Conservation (phyloP, 2,888 invertebrate genomes). For the Acronicta leporina region DNA sequence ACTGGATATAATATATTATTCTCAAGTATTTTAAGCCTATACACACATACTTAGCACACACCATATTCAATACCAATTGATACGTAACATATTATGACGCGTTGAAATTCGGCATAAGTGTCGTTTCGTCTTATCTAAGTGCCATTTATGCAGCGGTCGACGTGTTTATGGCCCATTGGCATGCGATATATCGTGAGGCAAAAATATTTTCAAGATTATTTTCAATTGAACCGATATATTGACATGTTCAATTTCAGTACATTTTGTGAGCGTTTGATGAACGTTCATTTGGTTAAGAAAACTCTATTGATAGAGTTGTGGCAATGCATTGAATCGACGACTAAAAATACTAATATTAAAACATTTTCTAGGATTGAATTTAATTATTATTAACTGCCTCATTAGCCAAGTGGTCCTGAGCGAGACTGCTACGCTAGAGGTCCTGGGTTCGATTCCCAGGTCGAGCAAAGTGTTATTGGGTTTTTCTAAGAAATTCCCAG, state of each 20-base stretch:
- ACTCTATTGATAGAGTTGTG: neutral
- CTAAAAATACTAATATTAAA: too few relatives aligned
- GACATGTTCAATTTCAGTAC: conserved; percentile 3
- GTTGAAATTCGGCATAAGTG: conserved; percentile 58
- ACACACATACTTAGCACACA: neutral
- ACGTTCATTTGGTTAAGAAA: neutral
- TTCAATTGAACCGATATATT: conserved; percentile 14
- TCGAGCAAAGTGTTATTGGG: too few relatives aligned
- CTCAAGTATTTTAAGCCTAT: too few relatives aligned
- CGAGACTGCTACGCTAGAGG: too few relatives aligned
- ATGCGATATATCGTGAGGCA: conserved; percentile 54
- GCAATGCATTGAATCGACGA: too few relatives aligned
- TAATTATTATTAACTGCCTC: too few relatives aligned
- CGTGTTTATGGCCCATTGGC: conserved; percentile 64
- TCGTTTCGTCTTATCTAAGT: conserved; percentile 67
- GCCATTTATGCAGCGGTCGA: conserved; percentile 63
- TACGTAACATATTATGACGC: conserved; percentile 41
- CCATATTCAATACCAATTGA: conserved; percentile 41
- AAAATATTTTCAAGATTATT: conserved; percentile 41
- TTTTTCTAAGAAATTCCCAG: too few relatives aligned
- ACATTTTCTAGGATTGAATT: too few relatives aligned
- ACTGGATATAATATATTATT: too few relatives aligned
- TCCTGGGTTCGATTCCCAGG: too few relatives aligned
- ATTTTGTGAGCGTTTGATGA: neutral
- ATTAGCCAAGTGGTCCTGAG: too few relatives aligned